Evolutionary conservation across 2,113 vertebrate species (phyloP).

Genomic region (Leptobrachium leishanense): DNA sequence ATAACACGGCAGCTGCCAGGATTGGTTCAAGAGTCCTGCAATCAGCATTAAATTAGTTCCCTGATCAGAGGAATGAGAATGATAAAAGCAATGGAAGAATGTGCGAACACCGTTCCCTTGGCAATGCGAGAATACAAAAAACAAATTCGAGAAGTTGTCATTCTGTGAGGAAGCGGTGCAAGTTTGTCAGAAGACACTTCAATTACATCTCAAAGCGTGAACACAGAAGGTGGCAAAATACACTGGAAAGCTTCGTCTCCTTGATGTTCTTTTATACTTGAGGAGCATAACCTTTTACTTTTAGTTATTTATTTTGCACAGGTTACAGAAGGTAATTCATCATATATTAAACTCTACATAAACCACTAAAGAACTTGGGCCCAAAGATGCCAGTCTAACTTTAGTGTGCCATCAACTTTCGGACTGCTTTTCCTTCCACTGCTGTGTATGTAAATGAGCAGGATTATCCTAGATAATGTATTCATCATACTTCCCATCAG

Average conservation of each 20-base stretch:
- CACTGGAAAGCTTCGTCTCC: constrained; percentile 22
- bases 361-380: too few relatives aligned
- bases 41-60: constrained; percentile 72
- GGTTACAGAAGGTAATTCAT: background rate
- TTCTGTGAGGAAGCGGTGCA: constrained; percentile 50
- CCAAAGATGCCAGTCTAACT: too few relatives aligned
- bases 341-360: background rate
- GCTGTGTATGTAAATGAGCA: too few relatives aligned
- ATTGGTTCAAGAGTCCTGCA: constrained; percentile 73
- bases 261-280: constrained; percentile 1
- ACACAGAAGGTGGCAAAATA: constrained; percentile 45
- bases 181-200: constrained; percentile 53
- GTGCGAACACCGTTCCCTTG: constrained; percentile 59
- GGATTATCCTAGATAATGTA: too few relatives aligned
- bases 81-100: constrained; percentile 67
- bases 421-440: too few relatives aligned
- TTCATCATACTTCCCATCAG: too few relatives aligned
- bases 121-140: constrained; percentile 58
- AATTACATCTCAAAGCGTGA: constrained; percentile 41
- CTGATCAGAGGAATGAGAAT: constrained; percentile 66
- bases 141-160: constrained; percentile 54
- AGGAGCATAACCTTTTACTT: background rate
- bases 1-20: constrained; percentile 65
- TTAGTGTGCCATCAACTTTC: too few relatives aligned
- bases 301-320: background rate